Evolutionary conservation across 2,888 invertebrate genomes (phyloP).

Genomic region (Tenthredo amoena): DNA sequence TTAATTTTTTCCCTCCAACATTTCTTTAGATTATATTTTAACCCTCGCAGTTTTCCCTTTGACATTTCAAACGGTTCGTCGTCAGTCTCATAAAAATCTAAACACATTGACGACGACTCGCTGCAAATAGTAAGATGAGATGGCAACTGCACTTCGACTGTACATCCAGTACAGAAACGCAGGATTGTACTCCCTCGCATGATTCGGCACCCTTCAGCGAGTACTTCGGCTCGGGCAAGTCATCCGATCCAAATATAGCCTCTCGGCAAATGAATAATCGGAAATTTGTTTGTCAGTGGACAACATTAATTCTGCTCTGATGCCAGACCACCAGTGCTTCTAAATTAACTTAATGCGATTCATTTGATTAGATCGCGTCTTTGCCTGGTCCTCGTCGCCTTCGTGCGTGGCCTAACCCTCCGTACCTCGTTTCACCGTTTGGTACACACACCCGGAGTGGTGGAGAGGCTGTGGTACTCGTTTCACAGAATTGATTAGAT

Average conservation of each 20-base stretch:
- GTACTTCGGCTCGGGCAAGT: neutral
- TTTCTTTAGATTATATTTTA: conserved; percentile 15
- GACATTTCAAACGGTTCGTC: conserved; percentile 22
- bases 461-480: conserved; percentile 62
- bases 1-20: neutral
- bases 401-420: conserved; percentile 33
- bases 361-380: conserved; percentile 73
- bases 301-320: conserved; percentile 57
- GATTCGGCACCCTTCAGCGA: conserved; percentile 8
- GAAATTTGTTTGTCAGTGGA: conserved; percentile 60
- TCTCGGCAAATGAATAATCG: conserved; percentile 52
- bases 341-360: conserved; percentile 74
- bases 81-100: conserved; percentile 33
- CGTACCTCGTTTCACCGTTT: neutral
- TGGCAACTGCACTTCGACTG: neutral
- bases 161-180: neutral
- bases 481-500: conserved; percentile 76
- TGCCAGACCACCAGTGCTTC: conserved; percentile 63
- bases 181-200: conserved; percentile 25
- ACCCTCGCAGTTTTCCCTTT: conserved; percentile 27
- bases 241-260: conserved; percentile 51
- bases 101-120: neutral
- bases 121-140: neutral
- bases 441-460: conserved; percentile 54
- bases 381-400: conserved; percentile 45